A percentile compares a stretch with the other conserved stretches of the same genome.
These are phyloP conservation scores for Cephus pygmeus DNA, from an alignment of 2,888 invertebrate species.

Conservation along the genomic window DNA sequence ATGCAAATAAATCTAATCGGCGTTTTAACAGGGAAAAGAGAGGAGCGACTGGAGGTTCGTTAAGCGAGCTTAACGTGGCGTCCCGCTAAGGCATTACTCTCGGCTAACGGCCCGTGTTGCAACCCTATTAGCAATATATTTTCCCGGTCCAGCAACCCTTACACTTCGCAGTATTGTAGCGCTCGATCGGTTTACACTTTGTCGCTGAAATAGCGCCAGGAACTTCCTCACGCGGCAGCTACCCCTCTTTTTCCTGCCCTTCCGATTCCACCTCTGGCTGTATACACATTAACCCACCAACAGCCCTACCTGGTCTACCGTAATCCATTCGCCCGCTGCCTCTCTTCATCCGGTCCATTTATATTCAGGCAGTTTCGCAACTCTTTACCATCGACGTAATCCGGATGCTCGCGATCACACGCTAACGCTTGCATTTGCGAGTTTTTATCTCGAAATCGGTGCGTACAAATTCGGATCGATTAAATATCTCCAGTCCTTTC, in stretches of 20 bases:
- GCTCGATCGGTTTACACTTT: conserved; percentile 47
- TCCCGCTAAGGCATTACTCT: conserved; percentile 57
- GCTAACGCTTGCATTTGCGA: no score
- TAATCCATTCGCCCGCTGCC: neutral
- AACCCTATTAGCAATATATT: conserved; percentile 62
- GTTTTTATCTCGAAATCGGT: neutral
- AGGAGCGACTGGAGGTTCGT: conserved; percentile 37
- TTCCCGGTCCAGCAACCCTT: conserved; percentile 48
- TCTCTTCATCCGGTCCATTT: conserved; percentile 11
- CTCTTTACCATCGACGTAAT: neutral
- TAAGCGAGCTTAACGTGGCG: conserved; percentile 56
- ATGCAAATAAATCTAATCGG: conserved; percentile 44
- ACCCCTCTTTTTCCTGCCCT: conserved; percentile 1
- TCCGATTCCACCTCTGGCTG: no score
- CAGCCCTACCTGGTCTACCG: no score
- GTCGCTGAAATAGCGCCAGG: conserved; percentile 36
- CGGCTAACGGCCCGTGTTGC: conserved; percentile 57
- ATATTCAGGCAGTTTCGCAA: neutral
- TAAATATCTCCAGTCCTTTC: no score
- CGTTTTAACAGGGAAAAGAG: conserved; percentile 9
- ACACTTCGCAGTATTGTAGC: conserved; percentile 33
- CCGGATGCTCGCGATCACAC: no score
- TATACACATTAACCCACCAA: no score
- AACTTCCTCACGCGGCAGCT: conserved; percentile 7
- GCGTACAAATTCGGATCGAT: no score